Conservation (phyloP, 2,797 vertebrate genomes). For the Scolopax rusticola region DNA sequence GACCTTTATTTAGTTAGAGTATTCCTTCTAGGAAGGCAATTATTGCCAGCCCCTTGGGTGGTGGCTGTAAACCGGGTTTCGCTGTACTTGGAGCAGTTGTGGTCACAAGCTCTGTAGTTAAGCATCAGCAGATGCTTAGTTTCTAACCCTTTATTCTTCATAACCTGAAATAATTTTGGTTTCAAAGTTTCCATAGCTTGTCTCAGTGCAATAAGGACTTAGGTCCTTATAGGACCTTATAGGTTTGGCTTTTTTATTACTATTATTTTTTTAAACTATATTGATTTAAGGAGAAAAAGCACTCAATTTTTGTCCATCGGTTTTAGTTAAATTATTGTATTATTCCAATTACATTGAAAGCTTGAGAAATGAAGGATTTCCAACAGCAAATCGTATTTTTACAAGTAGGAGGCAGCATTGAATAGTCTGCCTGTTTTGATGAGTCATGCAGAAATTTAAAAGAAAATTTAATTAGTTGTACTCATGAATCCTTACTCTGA, state of each 20-base stretch:
- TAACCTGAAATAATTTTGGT: neutral
- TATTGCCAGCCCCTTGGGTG: slow-evolving; percentile 17
- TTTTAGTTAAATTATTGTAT: neutral
- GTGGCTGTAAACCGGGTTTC: neutral
- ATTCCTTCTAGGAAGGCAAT: slow-evolving; percentile 23
- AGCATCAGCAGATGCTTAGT: slow-evolving; percentile 1
- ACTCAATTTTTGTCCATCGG: rapidly evolving
- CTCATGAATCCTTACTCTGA: slow-evolving; percentile 3
- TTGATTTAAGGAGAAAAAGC: neutral
- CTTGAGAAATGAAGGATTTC: neutral
- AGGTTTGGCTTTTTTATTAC: neutral
- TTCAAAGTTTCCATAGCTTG: neutral
- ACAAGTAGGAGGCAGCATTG: neutral
- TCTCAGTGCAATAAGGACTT: neutral
- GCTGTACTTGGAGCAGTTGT: neutral
- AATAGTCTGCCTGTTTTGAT: neutral
- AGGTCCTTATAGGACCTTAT: no score
- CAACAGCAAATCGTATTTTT: neutral
- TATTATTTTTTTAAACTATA: no score
- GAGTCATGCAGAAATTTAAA: neutral
- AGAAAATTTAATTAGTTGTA: slow-evolving; percentile 35
- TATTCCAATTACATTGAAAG: neutral
- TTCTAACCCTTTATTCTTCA: neutral
- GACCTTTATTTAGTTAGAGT: slow-evolving; percentile 2
- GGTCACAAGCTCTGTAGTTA: slow-evolving; percentile 15